Evolutionary conservation across 2,888 invertebrate species (phyloP).

Genomic region (Thera britannica): DNA sequence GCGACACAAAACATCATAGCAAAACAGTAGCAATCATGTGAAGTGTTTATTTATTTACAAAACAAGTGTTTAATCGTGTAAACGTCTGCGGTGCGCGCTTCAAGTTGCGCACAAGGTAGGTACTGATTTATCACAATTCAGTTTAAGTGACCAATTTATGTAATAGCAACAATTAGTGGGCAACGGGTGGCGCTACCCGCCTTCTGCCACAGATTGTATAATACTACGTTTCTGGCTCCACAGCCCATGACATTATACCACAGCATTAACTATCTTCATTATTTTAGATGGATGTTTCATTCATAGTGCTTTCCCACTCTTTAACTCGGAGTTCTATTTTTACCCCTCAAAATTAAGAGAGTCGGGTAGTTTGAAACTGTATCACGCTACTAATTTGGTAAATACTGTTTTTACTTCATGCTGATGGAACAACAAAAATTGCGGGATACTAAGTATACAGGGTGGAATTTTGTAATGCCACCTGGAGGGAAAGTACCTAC

Average conservation of each 20-base stretch:
- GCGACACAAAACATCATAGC: conserved; percentile 27
- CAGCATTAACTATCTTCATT: conserved; percentile 22
- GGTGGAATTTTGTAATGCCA: too few species aligned
- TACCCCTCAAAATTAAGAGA: neutral
- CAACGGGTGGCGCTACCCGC: conserved; percentile 50
- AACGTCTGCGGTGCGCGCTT: conserved; percentile 50
- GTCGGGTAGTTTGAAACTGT: neutral
- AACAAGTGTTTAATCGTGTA: conserved; percentile 51
- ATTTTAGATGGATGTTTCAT: neutral
- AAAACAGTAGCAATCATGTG: conserved; percentile 35
- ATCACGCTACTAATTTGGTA: neutral
- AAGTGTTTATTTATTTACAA: conserved; percentile 53
- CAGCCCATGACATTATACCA: conserved; percentile 35
- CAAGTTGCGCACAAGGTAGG: conserved; percentile 50
- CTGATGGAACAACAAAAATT: too few species aligned
- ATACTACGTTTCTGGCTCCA: conserved; percentile 16
- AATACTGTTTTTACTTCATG: neutral
- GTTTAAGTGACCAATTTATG: conserved; percentile 70
- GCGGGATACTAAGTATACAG: too few species aligned
- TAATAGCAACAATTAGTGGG: conserved; percentile 68
- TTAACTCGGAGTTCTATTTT: neutral
- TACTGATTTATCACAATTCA: conserved; percentile 67
- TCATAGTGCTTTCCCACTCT: neutral
- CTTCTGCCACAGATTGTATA: conserved; percentile 38
- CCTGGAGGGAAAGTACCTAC: too few species aligned